Conservation (phyloP, 2,888 invertebrate species). For the Gortyna flavago region DNA sequence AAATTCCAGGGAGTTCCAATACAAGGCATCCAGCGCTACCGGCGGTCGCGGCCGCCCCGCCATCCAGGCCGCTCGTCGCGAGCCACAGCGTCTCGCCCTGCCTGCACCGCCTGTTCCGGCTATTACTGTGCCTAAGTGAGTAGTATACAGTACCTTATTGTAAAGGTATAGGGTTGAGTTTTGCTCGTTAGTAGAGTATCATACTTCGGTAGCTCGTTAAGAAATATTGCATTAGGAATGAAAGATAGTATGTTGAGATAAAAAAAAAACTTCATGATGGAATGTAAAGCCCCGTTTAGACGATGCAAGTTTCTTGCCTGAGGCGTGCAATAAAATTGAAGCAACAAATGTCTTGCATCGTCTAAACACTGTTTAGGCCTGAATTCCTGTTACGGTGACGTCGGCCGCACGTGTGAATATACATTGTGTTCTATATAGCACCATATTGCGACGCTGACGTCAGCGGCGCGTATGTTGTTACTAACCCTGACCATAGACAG, state of each 20-base stretch:
- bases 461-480: no score
- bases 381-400: no score
- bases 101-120: slow-evolving; percentile 68
- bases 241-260: not conserved
- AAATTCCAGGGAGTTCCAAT: slow-evolving; percentile 82
- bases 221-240: not conserved
- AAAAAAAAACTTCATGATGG: not conserved
- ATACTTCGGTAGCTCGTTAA: not conserved
- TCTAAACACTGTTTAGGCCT: not conserved
- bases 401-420: no score
- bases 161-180: not conserved
- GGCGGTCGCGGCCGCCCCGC: slow-evolving; percentile 42
- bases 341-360: not conserved
- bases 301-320: not conserved
- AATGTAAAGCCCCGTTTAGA: not conserved
- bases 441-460: no score
- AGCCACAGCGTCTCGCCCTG: slow-evolving; percentile 68
- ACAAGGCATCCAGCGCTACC: slow-evolving; percentile 67
- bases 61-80: slow-evolving; percentile 54
- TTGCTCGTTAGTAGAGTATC: slow-evolving; percentile 2
- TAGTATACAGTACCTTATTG: not conserved
- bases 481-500: no score
- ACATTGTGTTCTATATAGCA: no score
- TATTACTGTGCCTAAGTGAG: slow-evolving; percentile 67
- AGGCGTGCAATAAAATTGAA: not conserved